Evolutionary conservation across 2,797 vertebrate genomes (phyloP), one percentile per base, ranked within the genome.

Genomic region (Alosa sapidissima): DNA sequence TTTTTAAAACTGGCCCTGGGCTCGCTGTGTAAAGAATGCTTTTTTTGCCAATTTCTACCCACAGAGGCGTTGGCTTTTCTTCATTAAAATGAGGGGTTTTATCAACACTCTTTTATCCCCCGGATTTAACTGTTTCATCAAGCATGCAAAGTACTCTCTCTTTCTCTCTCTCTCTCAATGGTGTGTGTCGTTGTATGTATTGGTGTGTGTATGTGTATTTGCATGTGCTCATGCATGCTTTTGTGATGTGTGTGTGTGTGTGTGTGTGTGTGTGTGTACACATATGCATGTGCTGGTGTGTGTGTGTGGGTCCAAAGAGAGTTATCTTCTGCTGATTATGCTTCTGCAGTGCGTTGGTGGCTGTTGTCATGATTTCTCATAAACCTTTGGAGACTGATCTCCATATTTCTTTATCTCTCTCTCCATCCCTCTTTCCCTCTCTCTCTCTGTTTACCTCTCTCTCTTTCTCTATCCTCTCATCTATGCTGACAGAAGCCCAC

Each of bases 361-460:
- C 75, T 86, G 81, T 81, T 85, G 62, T 86, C 85, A 87, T 85
- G 86, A 85, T 82, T 82, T 45, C 83, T 55, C 81, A 49, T 60
- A 49, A 45, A 24, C 58, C 83, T 49, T 54, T 75, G 45, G 62
- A 84, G 83, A 68, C 45, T 81, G 47, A 78, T 85, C 85, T 85
- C 83, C 51, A 68, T 85, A 54, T 84, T 83, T 84, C 75, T 83
- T 82, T 55, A 13, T 81, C 41, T 60, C n/a, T 24, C 58, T 24
- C 11, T 24, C 58, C 8, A 21, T 8, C 6, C n/a, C 21, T 62
- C n/a, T 24, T 8, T 62, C 8, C 1, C 58, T 62, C 58, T 0
- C 62, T 36, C 54, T 54, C 2, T 13, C 51, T 60, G 2, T 58
- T 3, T 58, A 2, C 4, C n/a, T 28, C 60, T 65, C 24, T 65